phyloP scores from a whole-genome alignment of 1,140 invertebrate species.

The Zaprionus davidi region DNA sequence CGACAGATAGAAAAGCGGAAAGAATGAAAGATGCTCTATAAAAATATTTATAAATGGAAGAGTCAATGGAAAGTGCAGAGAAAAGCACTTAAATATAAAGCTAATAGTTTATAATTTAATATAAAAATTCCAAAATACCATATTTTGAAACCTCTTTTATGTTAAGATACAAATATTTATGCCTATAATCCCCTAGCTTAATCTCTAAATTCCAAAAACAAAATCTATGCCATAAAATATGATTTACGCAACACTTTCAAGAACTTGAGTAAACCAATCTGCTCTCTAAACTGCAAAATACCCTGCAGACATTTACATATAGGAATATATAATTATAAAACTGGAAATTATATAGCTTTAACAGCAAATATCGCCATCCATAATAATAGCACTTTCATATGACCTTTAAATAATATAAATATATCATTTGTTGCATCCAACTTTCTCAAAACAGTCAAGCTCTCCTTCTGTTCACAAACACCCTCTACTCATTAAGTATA shows the following conservation, averaged over 20 bases:
- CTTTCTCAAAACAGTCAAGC: no score
- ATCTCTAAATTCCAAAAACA: not conserved
- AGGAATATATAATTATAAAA: not conserved
- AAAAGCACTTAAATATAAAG: not conserved
- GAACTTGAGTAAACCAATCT: accelerated
- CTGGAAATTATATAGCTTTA: no score
- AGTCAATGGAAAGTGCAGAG: not conserved
- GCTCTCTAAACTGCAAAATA: not conserved
- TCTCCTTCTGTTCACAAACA: no score
- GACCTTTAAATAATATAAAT: no score
- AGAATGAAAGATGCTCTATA: not conserved
- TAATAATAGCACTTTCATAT: not conserved
- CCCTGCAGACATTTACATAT: not conserved
- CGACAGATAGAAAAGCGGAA: not conserved
- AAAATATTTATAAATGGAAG: not conserved
- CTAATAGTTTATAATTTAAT: not conserved
- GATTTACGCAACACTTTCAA: not conserved
- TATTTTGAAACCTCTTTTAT: not conserved
- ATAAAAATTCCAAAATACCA: not conserved
- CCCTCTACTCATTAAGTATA: not conserved
- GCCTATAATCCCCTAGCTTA: not conserved
- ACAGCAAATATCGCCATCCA: no score
- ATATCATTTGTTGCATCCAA: no score
- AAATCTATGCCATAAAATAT: not conserved
- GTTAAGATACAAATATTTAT: not conserved